Conservation (phyloP, 2,113 vertebrate species). For the Odocoileus virginianus region DNA sequence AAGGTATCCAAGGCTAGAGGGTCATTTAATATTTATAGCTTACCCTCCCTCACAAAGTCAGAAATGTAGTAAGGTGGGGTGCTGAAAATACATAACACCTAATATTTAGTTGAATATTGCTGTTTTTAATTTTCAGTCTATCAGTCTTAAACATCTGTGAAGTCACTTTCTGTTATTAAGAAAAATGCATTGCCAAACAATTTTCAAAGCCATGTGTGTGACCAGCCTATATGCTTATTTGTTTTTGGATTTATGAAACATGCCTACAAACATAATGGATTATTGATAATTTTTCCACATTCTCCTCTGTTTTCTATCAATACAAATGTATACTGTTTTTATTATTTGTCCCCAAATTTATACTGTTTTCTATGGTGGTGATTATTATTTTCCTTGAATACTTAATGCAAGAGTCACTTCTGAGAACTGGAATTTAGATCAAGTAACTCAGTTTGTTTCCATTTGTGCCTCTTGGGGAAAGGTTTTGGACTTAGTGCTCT, state of each 20-base stretch:
- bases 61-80: not conserved
- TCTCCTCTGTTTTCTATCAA: not conserved
- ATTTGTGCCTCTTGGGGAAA: conserved; percentile 33
- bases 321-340: not conserved
- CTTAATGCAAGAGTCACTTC: conserved; percentile 45
- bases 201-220: not conserved
- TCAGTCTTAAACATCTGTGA: conserved; percentile 34
- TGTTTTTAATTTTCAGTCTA: conserved; percentile 14
- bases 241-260: not conserved
- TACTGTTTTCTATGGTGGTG: not conserved
- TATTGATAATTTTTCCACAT: not conserved
- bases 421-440: conserved; percentile 55
- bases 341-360: not conserved
- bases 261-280: not conserved
- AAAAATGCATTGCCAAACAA: not conserved
- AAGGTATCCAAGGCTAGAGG: not conserved
- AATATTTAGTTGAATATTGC: conserved; percentile 37
- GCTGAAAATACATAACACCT: not conserved
- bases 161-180: conserved; percentile 1
- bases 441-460: conserved; percentile 52
- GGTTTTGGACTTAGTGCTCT: conserved; percentile 29
- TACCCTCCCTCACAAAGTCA: not conserved
- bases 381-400: conserved; percentile 44
- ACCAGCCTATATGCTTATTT: not conserved
- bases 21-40: not conserved